Evolutionary conservation across 2,888 invertebrate genomes (phyloP).

Genomic region (Chymomyza amoena): DNA sequence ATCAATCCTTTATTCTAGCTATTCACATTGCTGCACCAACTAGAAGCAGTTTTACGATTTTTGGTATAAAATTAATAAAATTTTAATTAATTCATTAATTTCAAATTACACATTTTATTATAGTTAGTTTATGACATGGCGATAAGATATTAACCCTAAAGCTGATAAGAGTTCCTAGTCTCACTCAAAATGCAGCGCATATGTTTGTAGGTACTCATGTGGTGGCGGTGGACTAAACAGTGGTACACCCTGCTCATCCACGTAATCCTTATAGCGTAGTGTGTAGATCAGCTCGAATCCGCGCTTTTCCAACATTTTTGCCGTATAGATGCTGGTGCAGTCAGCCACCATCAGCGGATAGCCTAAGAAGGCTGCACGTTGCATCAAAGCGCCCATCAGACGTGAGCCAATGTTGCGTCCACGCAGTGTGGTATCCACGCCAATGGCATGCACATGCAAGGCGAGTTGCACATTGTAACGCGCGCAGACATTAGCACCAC

Average conservation of each 20-base stretch:
- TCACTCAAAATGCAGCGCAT: conserved; percentile 43
- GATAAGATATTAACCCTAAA: neutral
- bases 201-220: conserved; percentile 69
- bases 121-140: too few species aligned
- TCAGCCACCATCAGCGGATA: conserved; percentile 68
- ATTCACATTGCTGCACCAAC: too few species aligned
- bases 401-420: conserved; percentile 68
- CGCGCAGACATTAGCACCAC: conserved; percentile 63
- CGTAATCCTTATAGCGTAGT: conserved; percentile 62
- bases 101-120: too few species aligned
- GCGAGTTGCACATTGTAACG: conserved; percentile 59
- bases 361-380: conserved; percentile 47
- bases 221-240: conserved; percentile 65
- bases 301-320: conserved; percentile 60
- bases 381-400: conserved; percentile 54
- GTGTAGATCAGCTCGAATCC: conserved; percentile 64
- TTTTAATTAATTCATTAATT: too few species aligned
- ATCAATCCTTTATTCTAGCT: too few species aligned
- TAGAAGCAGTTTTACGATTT: too few species aligned
- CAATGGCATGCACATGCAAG: conserved; percentile 72
- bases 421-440: conserved; percentile 61
- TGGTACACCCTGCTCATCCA: conserved; percentile 56
- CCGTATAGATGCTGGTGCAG: conserved; percentile 75
- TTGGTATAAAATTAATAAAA: too few species aligned
- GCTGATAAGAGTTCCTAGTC: neutral